These are phyloP conservation scores for Schlechtendalia chinensis DNA, from an alignment of 1,140 invertebrate species.

Conservation along the genomic window DNA sequence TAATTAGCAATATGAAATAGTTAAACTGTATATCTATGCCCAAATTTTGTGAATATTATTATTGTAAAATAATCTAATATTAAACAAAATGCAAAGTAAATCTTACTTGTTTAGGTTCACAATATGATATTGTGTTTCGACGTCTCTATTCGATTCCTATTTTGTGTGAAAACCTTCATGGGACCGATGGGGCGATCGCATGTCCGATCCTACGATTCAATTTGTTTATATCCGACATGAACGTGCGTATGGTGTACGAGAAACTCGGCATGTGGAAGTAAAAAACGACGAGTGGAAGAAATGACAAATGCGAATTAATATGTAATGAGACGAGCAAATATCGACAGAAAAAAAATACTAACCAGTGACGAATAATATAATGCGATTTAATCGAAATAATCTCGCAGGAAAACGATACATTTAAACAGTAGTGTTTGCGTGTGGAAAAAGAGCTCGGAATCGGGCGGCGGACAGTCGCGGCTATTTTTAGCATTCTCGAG, in stretches of 20 bases:
- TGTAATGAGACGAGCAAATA: no score
- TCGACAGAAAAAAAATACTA: no score
- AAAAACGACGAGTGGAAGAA: not conserved
- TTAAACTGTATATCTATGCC: not conserved
- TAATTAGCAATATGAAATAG: slow-evolving; percentile 18
- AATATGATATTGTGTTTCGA: not conserved
- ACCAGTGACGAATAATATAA: not conserved
- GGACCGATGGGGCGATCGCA: not conserved
- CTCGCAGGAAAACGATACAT: slow-evolving; percentile 13
- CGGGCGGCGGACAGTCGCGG: not conserved
- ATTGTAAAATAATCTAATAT: slow-evolving; percentile 4
- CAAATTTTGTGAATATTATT: not conserved
- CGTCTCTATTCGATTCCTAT: not conserved
- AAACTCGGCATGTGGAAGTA: not conserved
- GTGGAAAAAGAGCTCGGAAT: slow-evolving; percentile 15
- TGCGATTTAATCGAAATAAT: slow-evolving; percentile 29
- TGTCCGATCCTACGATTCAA: not conserved
- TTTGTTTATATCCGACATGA: not conserved
- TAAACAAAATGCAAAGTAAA: slow-evolving; percentile 2
- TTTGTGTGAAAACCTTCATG: not conserved
- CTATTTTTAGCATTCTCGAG: slow-evolving; percentile 40
- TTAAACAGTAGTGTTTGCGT: not conserved
- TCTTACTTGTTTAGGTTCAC: slow-evolving; percentile 9
- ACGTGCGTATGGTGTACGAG: not conserved
- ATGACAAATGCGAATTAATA: not conserved